Evolutionary conservation across 2,113 vertebrate genomes (phyloP).

Genomic region (Otis tarda): DNA sequence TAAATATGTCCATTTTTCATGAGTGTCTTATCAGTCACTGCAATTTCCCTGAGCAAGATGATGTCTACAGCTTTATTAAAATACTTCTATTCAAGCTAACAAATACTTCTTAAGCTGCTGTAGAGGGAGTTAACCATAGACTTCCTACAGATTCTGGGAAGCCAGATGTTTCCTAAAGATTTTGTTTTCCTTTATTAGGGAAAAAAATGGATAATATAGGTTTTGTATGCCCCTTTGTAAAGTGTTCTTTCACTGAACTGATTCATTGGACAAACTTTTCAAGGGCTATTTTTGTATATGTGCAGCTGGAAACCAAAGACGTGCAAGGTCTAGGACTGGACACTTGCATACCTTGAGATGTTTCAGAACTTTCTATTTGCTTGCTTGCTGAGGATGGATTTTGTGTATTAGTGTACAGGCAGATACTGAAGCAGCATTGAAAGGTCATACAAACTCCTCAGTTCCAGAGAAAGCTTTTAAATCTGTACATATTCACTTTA

Average conservation of each 20-base stretch:
- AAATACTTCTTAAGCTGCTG: conserved; percentile 17
- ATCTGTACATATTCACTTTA: neutral
- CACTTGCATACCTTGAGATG: neutral
- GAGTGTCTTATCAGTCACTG: neutral
- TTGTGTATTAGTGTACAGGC: neutral
- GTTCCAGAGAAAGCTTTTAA: neutral
- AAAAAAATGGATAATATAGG: conserved; percentile 6
- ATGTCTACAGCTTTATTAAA: conserved; percentile 21
- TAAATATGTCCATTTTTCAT: neutral
- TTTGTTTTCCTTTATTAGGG: conserved; percentile 15
- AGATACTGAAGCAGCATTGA: neutral
- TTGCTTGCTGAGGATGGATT: neutral
- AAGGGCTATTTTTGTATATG: neutral
- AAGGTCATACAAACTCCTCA: neutral
- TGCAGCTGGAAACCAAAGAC: neutral
- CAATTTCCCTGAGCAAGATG: neutral
- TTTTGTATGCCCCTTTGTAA: conserved; percentile 19
- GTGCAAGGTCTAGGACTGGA: neutral
- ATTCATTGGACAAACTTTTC: neutral
- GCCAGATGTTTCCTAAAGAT: conserved; percentile 71
- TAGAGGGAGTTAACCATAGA: conserved; percentile 55
- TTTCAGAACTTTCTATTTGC: neutral
- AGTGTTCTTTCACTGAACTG: neutral
- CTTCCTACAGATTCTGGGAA: conserved; percentile 61
- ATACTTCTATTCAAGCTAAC: conserved; percentile 3